Evolutionary conservation across 1,140 invertebrate genomes (phyloP).

Genomic region (Cepaea nemoralis): DNA sequence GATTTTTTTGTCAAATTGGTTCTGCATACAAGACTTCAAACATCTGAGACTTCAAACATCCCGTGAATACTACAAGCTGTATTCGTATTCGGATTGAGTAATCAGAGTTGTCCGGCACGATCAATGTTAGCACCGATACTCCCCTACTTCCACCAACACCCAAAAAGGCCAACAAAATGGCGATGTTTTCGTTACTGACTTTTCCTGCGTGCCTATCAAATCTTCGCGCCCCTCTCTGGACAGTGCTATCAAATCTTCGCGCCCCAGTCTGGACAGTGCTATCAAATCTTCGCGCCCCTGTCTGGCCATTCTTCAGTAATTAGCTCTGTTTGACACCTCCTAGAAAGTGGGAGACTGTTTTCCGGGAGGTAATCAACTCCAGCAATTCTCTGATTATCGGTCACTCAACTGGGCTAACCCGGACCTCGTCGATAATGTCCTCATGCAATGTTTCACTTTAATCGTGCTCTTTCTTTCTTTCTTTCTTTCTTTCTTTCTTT

Average conservation of each 20-base stretch:
- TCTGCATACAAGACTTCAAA: too few relatives aligned
- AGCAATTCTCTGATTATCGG: not conserved
- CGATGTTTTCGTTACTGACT: constrained; percentile 1
- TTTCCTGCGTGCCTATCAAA: not conserved
- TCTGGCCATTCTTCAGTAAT: not conserved
- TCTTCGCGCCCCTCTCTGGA: not conserved
- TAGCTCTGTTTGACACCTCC: not conserved
- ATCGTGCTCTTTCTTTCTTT: too few relatives aligned
- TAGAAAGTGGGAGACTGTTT: not conserved
- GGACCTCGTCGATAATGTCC: too few relatives aligned
- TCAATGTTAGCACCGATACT: too few relatives aligned
- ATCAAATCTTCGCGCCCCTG: not conserved
- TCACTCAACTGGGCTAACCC: too few relatives aligned
- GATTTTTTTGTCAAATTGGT: too few relatives aligned
- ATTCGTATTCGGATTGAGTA: too few relatives aligned
- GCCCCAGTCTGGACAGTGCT: not conserved
- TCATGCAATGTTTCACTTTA: too few relatives aligned
- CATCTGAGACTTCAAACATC: too few relatives aligned
- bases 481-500: too few relatives aligned
- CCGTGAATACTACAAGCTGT: too few relatives aligned
- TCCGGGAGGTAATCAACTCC: not conserved
- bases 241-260: not conserved
- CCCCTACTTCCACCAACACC: not conserved
- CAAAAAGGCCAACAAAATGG: not conserved
- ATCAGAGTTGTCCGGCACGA: too few relatives aligned